Conservation (phyloP, 2,113 vertebrate genomes). For the Aegotheles bennettii region DNA sequence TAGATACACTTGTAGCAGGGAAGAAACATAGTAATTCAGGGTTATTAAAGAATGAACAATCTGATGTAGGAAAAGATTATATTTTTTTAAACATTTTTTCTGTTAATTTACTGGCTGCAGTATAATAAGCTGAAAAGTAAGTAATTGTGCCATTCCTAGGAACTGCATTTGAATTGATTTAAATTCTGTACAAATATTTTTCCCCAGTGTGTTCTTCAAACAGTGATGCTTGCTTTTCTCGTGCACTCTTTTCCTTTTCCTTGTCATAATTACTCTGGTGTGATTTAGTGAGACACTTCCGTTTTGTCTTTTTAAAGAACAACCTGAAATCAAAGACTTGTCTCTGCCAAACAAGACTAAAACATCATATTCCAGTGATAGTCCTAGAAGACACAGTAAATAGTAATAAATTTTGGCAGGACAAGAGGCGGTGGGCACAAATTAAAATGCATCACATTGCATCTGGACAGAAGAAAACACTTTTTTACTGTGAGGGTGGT, state of each 20-base stretch:
- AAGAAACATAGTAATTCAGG: not conserved
- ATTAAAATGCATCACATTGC: not conserved
- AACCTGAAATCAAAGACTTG: not conserved
- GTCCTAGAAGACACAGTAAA: not conserved
- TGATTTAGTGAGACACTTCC: not conserved
- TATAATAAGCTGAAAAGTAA: not conserved
- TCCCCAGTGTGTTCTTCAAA: not conserved
- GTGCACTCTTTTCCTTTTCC: not conserved
- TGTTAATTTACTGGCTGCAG: not conserved
- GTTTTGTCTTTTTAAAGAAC: not conserved
- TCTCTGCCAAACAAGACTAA: not conserved
- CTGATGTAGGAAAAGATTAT: not conserved
- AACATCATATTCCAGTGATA: not conserved
- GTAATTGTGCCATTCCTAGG: not conserved
- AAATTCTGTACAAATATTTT: not conserved
- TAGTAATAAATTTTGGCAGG: not conserved
- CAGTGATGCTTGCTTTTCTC: not conserved
- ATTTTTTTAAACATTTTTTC: not conserved
- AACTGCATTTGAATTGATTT: not conserved
- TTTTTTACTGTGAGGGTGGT: not conserved
- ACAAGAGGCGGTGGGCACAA: not conserved
- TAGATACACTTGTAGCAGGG: not conserved
- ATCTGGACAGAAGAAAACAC: not conserved
- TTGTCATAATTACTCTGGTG: not conserved
- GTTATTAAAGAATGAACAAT: not conserved